Conservation (phyloP, 2,113 vertebrate species). For the Corythaixoides concolor region DNA sequence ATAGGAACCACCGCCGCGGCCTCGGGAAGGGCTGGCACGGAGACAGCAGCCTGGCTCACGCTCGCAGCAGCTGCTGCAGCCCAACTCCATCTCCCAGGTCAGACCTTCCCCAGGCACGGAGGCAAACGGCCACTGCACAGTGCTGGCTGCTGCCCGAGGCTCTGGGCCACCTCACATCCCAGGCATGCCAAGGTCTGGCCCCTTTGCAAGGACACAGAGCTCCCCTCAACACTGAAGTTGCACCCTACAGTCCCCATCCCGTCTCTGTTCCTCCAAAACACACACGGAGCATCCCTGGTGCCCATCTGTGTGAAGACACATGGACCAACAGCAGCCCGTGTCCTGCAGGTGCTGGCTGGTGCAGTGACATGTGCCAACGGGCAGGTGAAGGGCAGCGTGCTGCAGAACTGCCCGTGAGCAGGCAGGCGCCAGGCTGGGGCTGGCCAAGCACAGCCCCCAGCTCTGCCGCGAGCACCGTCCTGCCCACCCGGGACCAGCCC, state of each 20-base stretch:
- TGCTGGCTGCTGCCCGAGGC: rapidly evolving
- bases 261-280: not conserved
- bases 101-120: rapidly evolving
- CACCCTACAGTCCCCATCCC: not conserved
- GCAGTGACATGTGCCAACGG: not conserved
- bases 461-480: rapidly evolving
- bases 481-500: not conserved
- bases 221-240: not conserved
- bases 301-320: not conserved
- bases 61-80: not conserved
- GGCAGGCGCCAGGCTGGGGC: not conserved
- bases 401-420: rapidly evolving
- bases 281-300: not conserved
- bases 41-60: not conserved
- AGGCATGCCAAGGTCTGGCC: rapidly evolving
- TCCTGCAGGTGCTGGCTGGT: not conserved
- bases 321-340: not conserved
- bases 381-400: not conserved
- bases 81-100: rapidly evolving
- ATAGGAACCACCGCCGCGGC: rapidly evolving
- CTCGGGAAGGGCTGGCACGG: rapidly evolving
- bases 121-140: rapidly evolving
- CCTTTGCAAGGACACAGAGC: not conserved
- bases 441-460: not conserved
- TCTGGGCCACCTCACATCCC: not conserved